These are phyloP conservation scores for Cyprinodon tularosa DNA, from an alignment of 2,113 vertebrate species.

Conservation along the genomic window DNA sequence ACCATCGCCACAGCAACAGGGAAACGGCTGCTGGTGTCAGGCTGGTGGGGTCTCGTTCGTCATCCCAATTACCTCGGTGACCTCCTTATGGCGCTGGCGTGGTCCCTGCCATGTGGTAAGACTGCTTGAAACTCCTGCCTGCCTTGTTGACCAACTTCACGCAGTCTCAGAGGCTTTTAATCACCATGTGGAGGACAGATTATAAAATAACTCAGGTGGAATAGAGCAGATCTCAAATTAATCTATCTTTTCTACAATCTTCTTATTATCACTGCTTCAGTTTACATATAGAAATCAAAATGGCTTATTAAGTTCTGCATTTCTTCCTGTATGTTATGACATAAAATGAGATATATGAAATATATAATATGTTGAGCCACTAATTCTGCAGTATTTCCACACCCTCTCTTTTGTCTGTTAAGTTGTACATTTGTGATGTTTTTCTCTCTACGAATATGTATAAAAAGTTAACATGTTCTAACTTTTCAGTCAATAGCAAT, in stretches of 20 bases:
- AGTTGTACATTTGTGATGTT: too few relatives aligned
- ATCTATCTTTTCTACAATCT: too few relatives aligned
- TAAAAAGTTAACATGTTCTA: background rate
- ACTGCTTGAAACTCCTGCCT: constrained; percentile 14
- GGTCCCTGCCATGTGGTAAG: constrained; percentile 92
- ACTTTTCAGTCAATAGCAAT: background rate
- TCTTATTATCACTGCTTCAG: background rate
- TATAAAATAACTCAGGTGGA: background rate
- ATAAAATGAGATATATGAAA: background rate
- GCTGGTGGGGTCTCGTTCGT: constrained; percentile 92
- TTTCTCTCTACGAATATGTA: too few relatives aligned
- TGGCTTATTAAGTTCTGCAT: background rate
- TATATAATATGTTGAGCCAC: background rate
- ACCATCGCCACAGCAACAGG: constrained; percentile 90
- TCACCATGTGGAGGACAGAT: constrained; percentile 11
- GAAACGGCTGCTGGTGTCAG: constrained; percentile 86
- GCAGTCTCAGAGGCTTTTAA: background rate
- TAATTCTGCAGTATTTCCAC: too few relatives aligned
- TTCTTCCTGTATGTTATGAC: background rate
- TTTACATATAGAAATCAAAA: background rate
- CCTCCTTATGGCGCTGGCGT: constrained; percentile 90
- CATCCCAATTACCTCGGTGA: constrained; percentile 93
- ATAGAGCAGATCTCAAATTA: too few relatives aligned
- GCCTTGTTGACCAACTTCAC: background rate
- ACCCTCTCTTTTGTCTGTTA: too few relatives aligned